Conservation (phyloP, 2,888 invertebrate species). For the Stenoptilia bipunctidactyla region DNA sequence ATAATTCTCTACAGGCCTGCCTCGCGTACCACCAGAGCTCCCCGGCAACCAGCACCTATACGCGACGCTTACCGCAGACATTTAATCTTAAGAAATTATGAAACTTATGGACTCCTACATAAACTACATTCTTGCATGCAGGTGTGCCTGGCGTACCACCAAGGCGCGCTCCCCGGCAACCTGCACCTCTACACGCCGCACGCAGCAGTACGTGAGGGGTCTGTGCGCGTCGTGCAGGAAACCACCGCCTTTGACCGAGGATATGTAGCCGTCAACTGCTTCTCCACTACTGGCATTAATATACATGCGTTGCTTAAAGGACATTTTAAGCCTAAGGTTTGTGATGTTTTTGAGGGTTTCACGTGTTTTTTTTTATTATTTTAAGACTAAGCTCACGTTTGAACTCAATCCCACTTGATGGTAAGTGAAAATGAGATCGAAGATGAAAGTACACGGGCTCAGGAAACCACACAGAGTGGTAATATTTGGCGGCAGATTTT, state of each 20-base stretch:
- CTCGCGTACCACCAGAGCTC: too few species aligned
- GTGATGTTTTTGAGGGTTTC: conserved; percentile 2
- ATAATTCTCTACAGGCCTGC: not conserved
- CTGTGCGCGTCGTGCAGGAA: conserved; percentile 26
- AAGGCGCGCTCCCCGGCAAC: conserved; percentile 30
- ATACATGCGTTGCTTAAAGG: conserved; percentile 36
- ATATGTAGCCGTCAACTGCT: conserved; percentile 29
- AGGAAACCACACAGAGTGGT: too few species aligned
- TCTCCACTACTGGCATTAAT: conserved; percentile 32
- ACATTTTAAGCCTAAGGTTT: conserved; percentile 34
- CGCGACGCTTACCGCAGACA: not conserved
- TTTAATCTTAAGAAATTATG: not conserved
- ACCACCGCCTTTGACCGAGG: conserved; percentile 24
- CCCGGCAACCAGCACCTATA: not conserved
- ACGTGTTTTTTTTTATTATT: too few species aligned
- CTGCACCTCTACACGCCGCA: conserved; percentile 27
- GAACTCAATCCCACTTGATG: too few species aligned
- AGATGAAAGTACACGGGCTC: too few species aligned
- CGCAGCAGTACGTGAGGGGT: conserved; percentile 22
- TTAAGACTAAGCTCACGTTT: too few species aligned
- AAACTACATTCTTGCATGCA: conserved; percentile 12
- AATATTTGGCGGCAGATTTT: too few species aligned
- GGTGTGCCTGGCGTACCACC: conserved; percentile 33
- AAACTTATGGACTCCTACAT: not conserved
- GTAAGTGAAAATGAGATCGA: too few species aligned